Base-by-base conservation (phyloP, 2,888 invertebrate genomes). In the Candidula unifasciata region DNA sequence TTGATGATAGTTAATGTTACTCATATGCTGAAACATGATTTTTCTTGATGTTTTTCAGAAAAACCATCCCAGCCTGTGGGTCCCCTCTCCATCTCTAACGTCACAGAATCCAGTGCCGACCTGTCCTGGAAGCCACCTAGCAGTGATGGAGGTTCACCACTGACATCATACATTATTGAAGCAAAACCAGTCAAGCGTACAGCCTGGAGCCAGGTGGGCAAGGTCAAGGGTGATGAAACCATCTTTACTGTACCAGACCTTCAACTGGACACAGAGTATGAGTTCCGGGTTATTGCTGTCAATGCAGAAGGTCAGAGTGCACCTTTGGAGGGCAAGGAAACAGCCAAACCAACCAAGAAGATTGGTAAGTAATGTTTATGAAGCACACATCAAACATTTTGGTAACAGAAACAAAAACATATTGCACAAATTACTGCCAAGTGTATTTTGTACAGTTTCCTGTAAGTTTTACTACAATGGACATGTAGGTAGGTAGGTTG, bases 241-340 rank as follows among this genome's bases (percentile, higher is more conserved):
- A 82, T 84, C 54, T 89, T 86, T 87, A 89, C 88, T 24, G 88
- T 88, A 6, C 81, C 83, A 57, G 89, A 90, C 68, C 88, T 91
- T 27, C 85, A 79, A 54, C 89, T 97, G 0, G 97, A 97, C 92
- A 95, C 98, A 94, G 96, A 96, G 0, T 97, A 97, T 91, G 96
- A 97, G 92, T 97, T 97, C 95, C 95, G 97, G n/a, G 97, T 97
- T 0, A 95, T 96, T 79, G 97, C 97, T n/a, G 95, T 97, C 33
- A 97, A 97, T 94, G 96, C 96, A 89, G 98, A 98, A 2, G 99
- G 99, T 6, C 97, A 96, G 0, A 97, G 98, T 69, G 97, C 97
- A 88, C 96, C 98, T 0, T 89, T 88, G 35, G 89, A 89, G 77
- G 83, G 84, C 76, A 88, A 87, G 80, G 88, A 88, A 24, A 88